phyloP scores from a whole-genome alignment of 2,113 vertebrate genomes.

The Nycticorax nycticorax region DNA sequence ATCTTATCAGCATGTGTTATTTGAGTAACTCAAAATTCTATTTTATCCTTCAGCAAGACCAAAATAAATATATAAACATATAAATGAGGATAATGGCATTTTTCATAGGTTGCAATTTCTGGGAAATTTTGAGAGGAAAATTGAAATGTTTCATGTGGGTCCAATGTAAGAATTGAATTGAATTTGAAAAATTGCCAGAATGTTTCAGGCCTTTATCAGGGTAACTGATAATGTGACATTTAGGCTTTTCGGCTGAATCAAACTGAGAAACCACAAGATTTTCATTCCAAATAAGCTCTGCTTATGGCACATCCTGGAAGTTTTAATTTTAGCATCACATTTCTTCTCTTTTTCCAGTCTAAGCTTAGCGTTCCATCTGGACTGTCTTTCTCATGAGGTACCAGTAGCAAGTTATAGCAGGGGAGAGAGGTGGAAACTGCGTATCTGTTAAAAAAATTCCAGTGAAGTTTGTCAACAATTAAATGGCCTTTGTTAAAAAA shows the following conservation, averaged over 20 bases:
- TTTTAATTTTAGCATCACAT: conserved; percentile 5
- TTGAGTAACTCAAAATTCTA: background rate
- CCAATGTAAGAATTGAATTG: background rate
- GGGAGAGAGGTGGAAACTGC: background rate
- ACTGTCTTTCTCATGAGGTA: background rate
- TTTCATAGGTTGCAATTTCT: background rate
- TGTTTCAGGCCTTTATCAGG: background rate
- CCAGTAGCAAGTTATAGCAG: background rate
- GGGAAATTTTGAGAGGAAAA: background rate
- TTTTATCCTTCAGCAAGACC: background rate
- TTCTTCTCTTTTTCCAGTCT: background rate
- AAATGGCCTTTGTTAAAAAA: background rate
- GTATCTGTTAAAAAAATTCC: background rate
- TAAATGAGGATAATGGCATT: background rate
- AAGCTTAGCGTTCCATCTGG: background rate
- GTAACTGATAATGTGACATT: background rate
- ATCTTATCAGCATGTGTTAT: background rate
- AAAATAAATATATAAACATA: background rate
- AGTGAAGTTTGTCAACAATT: background rate
- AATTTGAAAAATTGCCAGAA: background rate
- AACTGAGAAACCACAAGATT: background rate
- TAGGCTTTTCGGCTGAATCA: background rate
- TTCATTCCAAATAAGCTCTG: background rate
- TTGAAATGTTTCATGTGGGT: background rate
- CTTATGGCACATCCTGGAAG: background rate